Evolutionary conservation across 2,113 vertebrate species (phyloP).

Genomic region (Gavia stellata): DNA sequence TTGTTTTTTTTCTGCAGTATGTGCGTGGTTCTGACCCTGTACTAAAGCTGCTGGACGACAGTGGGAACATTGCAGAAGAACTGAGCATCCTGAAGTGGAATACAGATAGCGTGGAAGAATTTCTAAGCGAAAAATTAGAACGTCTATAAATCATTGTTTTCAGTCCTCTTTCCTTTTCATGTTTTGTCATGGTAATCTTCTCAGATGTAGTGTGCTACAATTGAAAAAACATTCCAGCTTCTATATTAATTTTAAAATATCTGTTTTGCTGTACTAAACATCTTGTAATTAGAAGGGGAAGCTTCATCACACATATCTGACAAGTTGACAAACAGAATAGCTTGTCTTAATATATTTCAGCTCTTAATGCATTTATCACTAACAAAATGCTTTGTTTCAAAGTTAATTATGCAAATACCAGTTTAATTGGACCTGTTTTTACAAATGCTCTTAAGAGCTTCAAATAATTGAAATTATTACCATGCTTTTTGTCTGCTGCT

Average conservation of each 20-base stretch:
- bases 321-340: conserved; percentile 47
- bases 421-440: conserved; percentile 50
- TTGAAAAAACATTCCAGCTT: conserved; percentile 39
- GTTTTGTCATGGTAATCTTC: conserved; percentile 42
- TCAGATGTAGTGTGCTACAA: conserved; percentile 8
- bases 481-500: conserved; percentile 29
- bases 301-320: conserved; percentile 22
- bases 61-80: conserved; percentile 97
- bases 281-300: conserved; percentile 45
- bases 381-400: conserved; percentile 50
- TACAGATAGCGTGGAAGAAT: conserved; percentile 98
- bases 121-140: conserved; percentile 93
- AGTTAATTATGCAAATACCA: conserved; percentile 57
- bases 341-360: conserved; percentile 29
- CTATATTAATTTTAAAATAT: conserved; percentile 5
- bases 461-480: conserved; percentile 42
- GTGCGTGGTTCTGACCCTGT: conserved; percentile 97
- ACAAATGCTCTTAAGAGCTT: conserved; percentile 35
- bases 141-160: conserved; percentile 78
- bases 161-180: background rate
- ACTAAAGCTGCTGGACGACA: conserved; percentile 96
- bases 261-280: conserved; percentile 24
- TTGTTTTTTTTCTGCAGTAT: conserved; percentile 73
- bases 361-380: conserved; percentile 27
- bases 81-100: conserved; percentile 99